Conservation (phyloP, 2,113 vertebrate genomes). For the Jacana jacana region DNA sequence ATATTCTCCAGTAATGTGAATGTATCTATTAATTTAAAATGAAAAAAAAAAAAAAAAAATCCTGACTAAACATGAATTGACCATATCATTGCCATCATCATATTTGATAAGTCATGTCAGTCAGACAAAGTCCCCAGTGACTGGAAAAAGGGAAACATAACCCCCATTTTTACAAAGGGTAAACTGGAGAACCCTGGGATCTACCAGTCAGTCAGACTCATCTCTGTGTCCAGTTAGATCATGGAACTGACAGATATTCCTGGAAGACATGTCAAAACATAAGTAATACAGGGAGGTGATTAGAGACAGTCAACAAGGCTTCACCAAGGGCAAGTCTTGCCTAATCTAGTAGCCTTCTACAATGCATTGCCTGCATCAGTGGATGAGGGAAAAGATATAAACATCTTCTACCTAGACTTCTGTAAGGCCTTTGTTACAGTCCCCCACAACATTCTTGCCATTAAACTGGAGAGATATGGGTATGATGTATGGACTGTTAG, state of each 20-base stretch:
- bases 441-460: not conserved
- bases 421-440: not conserved
- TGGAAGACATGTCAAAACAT: not conserved
- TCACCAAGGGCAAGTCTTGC: not conserved
- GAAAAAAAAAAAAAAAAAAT: not conserved
- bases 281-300: not conserved
- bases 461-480: not conserved
- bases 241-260: not conserved
- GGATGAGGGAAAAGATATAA: not conserved
- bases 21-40: not conserved
- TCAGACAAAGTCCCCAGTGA: not conserved
- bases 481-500: not conserved
- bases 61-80: not conserved
- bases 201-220: not conserved
- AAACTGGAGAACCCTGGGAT: not conserved
- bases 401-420: not conserved
- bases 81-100: not conserved
- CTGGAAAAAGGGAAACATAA: not conserved
- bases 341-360: not conserved
- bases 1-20: not conserved
- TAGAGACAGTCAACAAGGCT: not conserved
- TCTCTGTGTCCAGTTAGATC: not conserved
- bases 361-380: not conserved
- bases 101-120: not conserved
- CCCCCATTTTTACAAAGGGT: not conserved